phyloP scores from a whole-genome alignment of 2,797 vertebrate species.

The Dromococcyx pavoninus region DNA sequence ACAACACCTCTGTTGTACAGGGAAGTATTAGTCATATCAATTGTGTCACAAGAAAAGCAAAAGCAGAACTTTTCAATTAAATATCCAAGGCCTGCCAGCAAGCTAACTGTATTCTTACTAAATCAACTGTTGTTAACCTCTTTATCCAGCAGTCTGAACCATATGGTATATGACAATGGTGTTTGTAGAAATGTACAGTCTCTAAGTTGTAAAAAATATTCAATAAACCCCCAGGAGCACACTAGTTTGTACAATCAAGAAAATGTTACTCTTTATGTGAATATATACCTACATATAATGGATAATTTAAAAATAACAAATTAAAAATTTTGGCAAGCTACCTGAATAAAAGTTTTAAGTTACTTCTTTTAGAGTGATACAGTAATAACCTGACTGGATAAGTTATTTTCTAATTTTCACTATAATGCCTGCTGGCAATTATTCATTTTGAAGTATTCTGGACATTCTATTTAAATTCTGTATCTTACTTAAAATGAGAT shows the following conservation, averaged over 20 bases:
- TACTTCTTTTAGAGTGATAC: neutral
- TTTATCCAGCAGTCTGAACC: neutral
- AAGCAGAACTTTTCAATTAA: neutral
- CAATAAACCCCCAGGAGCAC: rapidly evolving
- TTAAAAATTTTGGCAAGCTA: neutral
- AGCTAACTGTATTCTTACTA: neutral
- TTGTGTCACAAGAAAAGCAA: neutral
- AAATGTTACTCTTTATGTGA: neutral
- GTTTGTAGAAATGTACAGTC: neutral
- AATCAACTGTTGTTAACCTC: neutral
- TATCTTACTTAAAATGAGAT: neutral
- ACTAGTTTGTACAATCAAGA: neutral
- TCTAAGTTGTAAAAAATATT: neutral
- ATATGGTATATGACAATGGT: neutral
- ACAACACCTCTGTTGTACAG: neutral
- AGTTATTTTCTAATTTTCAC: neutral
- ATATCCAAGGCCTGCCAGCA: neutral
- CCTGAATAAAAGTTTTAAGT: neutral
- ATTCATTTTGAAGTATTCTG: neutral
- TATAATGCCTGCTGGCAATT: neutral
- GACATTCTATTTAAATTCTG: neutral
- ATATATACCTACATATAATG: neutral
- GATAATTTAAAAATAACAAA: neutral
- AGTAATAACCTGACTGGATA: neutral
- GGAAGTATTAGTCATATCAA: neutral